Base-by-base conservation (phyloP, 2,113 vertebrate genomes). In the Nicator chloris region DNA sequence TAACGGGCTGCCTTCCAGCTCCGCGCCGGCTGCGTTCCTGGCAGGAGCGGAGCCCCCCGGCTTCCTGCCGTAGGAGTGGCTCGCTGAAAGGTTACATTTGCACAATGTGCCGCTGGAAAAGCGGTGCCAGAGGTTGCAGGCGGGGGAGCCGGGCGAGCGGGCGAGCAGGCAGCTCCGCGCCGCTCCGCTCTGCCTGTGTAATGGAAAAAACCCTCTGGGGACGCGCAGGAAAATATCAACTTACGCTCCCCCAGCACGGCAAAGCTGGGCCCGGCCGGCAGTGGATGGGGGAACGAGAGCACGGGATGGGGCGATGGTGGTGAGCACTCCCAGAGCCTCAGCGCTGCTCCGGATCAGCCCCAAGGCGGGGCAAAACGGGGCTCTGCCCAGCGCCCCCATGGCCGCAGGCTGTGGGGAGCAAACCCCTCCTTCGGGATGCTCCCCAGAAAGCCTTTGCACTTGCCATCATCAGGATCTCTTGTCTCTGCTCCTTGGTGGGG, bases 71-170 rank as follows among this genome's bases (percentile, higher is more conserved):
- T 97, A 97, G 98, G 98, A 96, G 97, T 95, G 97, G 98, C 98
- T 98, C 98, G 95, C 96, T 95, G 97, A 98, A 98, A 99, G 98
- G 98, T 98, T 98, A 98, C 98, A 99, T 99, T 98, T 99, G 98
- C 98, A 98, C 98, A 98, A 98, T 98, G 98, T 98, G 98, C 98
- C 97, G 98, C 97, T 98, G 98, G 98, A 98, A 98, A 95, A 96
- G 98, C 98, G 93, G 96, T 97, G 97, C 97, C 93, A 92, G 92
- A 87, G 94, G 96, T 94, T 92, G 94, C 96, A 93, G 93, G 82
- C 76, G 94, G 93, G 82, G 93, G 96, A 87, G 91, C 56, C 91
- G 83, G 97, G 97, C 91, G 96, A 97, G 97, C 97, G 96, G 96
- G 97, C 98, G 73, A 97, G 97, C 97, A 77, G 72, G 94, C 91